Evolutionary conservation across 2,113 vertebrate species (phyloP).

Genomic region (Gallinago media): DNA sequence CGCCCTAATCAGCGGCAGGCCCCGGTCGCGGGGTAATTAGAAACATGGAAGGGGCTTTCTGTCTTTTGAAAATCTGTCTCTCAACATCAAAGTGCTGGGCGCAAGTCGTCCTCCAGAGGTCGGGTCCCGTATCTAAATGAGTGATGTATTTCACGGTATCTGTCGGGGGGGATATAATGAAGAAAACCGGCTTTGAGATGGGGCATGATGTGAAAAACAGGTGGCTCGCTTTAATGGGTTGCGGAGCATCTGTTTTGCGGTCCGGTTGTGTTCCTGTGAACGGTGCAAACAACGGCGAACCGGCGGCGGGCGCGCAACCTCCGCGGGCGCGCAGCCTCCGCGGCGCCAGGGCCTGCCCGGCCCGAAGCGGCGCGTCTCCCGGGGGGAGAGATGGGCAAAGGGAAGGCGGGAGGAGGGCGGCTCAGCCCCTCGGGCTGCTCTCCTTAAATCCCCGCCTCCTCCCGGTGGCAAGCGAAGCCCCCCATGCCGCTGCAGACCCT

Average conservation of each 20-base stretch:
- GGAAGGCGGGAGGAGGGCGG: neutral
- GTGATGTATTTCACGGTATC: conserved; percentile 49
- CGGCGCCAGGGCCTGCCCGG: neutral
- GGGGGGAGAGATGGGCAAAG: no score
- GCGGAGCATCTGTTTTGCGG: conserved; percentile 25
- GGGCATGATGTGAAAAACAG: conserved; percentile 35
- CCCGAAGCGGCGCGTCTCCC: no score
- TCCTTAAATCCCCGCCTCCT: neutral
- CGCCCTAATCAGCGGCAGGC: conserved; percentile 50
- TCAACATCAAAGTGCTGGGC: conserved; percentile 56
- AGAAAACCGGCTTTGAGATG: conserved; percentile 28
- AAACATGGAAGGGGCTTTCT: conserved; percentile 52
- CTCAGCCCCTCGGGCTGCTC: neutral
- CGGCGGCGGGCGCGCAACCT: neutral
- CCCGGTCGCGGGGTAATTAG: conserved; percentile 39
- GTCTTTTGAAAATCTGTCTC: conserved; percentile 54
- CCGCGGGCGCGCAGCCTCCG: neutral
- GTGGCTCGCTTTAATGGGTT: neutral
- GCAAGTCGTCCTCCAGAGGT: conserved; percentile 43
- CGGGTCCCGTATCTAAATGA: conserved; percentile 52
- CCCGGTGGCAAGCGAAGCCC: neutral
- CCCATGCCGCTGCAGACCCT: neutral
- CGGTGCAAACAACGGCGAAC: neutral
- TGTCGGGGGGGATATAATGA: conserved; percentile 32
- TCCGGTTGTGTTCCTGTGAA: neutral